Base-by-base conservation (phyloP, 2,113 vertebrate species). In the Anarrhichthys ocellatus region DNA sequence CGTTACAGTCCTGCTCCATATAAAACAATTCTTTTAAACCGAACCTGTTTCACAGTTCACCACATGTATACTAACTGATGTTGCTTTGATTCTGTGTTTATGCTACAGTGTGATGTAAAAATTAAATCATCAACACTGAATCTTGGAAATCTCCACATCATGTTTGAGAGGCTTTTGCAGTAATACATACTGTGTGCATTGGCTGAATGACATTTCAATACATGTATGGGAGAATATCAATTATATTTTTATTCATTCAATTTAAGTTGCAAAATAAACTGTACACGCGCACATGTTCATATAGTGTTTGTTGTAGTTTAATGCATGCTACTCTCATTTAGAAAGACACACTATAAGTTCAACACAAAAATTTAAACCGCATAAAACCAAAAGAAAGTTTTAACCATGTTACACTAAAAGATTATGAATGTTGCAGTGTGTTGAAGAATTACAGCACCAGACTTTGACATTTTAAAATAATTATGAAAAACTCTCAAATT, bases 381-480 rank as follows among this genome's bases (percentile, higher is more conserved):
- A 48, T 15, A 36, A 24, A 71, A 52, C 38, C 56, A 61, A 54
- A 11, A n/a, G 22, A 10, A 20, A 61, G 24, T 29, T 46, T 2
- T 32, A 58, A 70, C 34, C 1, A 42, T 18, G 9, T 64, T n/a
- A 18, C 4, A 11, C 27, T 48, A 4, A 64, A 58, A 29, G 2
- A 29, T 44, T 38, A 36, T 38, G 14, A 81, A 70, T 40, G 6
- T 4, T 42, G 27, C 38, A 42, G n/a, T 32, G 1, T 61, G 38
- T 36, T 74, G 10, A 73, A 46, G 46, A 63, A 14, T 44, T 36
- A 36, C 46, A 11, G 0, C 6, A 63, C 3, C 22, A 46, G 29
- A 81, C 38, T 58, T n/a, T 66, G 18, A 63, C 5, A 56, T n/a
- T 81, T 71, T 34, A 10, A 61, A 71, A 61, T 34, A 44, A 44